Conservation (phyloP, 1,140 invertebrate species). For the Dinothrombium tinctorium region DNA sequence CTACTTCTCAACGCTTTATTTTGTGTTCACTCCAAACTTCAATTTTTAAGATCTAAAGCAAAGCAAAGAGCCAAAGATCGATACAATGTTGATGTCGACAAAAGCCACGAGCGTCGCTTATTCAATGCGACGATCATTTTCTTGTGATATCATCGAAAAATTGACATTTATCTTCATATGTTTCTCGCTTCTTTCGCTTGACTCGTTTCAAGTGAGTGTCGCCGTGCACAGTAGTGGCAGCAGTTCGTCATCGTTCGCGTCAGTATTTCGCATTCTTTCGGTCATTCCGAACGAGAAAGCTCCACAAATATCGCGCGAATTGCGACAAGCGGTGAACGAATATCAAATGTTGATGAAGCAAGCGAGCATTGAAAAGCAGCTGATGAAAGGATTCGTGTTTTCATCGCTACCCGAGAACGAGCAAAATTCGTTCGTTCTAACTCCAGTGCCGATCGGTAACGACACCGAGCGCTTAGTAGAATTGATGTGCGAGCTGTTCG, state of each 20-base stretch:
- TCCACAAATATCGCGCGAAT: constrained; percentile 6
- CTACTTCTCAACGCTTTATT: too few species aligned
- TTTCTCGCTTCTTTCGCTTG: too few species aligned
- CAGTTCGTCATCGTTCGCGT: not conserved
- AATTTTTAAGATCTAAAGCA: too few species aligned
- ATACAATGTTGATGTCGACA: too few species aligned
- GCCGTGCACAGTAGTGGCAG: not conserved
- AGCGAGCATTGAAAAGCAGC: not conserved
- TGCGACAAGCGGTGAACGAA: constrained; percentile 2
- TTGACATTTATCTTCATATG: too few species aligned
- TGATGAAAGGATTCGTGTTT: not conserved
- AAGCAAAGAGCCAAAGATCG: too few species aligned
- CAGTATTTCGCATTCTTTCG: constrained; percentile 9
- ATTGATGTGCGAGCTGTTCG: constrained; percentile 7
- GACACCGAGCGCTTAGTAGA: constrained; percentile 7
- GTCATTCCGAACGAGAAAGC: constrained; percentile 7
- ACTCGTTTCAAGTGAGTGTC: too few species aligned
- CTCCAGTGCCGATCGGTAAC: constrained; percentile 2
- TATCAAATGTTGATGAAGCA: constrained; percentile 3
- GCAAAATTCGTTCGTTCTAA: constrained; percentile 1
- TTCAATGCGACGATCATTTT: too few species aligned
- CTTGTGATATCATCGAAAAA: too few species aligned
- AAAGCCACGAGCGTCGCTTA: too few species aligned
- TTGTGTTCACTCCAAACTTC: too few species aligned
- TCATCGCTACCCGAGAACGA: not conserved